Evolutionary conservation across 2,888 invertebrate genomes (phyloP), one percentile per base, ranked within the genome.

Genomic region (Lithophane semibrunnea): DNA sequence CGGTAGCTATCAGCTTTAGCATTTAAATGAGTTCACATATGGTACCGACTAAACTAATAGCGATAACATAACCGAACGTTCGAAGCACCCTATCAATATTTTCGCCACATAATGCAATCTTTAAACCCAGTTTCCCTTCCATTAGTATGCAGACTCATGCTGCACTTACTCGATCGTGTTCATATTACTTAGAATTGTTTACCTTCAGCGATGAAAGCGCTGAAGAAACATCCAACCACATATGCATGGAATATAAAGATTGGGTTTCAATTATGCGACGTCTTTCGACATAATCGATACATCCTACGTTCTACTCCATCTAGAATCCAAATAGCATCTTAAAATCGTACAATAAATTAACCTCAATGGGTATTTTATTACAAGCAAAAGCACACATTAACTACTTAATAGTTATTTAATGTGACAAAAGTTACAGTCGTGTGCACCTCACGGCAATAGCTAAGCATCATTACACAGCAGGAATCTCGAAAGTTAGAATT

Each of bases 391-490:
- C 87, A 90, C 87, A 88, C 89, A 89, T 91, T 89, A 91, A 90
- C 85, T 86, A 83, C 90, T 92, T 92, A 92, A 94, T 91, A 90
- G 89, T 89, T 89, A 91, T 93, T 94, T 93, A 92, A 93, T 91
- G 92, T 91, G 92, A 92, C 92, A 92, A 93, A 94, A 91, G 89
- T 92, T 90, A 92, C 91, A 90, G 91, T 86, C 91, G 86, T 90
- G 88, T 88, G 88, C 86, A 90, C 88, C 90, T 88, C 84, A 89
- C 86, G 88, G 87, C 89, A 86, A 91, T 90, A 91, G 86, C 79
- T 86, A 88, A 88, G 87, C 85, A 89, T 87, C 89, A 87, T 93
- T 91, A 94, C 93, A 77, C 95, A 94, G 95, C 94, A 88, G 95
- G 95, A 37, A 83, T 86, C 89, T 84, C 44, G 83, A 84, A 89